These are phyloP conservation scores for Zoanthus gigantus DNA, from an alignment of 92 coral and sea anemone genomes.

Conservation along the genomic window DNA sequence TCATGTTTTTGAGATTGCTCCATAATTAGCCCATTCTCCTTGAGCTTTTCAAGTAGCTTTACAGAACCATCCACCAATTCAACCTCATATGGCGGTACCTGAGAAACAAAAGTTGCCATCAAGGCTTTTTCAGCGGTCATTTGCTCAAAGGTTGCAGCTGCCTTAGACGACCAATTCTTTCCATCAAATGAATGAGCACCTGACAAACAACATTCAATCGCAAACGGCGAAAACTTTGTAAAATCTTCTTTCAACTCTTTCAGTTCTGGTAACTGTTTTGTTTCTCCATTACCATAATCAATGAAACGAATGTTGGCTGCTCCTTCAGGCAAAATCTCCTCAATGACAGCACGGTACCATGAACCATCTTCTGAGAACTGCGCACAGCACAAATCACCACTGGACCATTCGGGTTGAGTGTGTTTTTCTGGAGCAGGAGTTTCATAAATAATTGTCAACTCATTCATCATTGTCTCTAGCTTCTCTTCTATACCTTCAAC, in stretches of 20 bases:
- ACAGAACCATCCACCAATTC: slow-evolving; percentile 43
- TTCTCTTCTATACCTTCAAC: slow-evolving; percentile 79
- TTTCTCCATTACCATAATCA: slow-evolving; percentile 92
- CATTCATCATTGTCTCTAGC: slow-evolving; percentile 74
- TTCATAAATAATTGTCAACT: slow-evolving; percentile 71
- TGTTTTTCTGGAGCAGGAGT: slow-evolving; percentile 49
- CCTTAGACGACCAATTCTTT: slow-evolving; percentile 48
- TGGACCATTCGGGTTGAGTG: slow-evolving; percentile 12
- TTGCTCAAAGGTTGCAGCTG: slow-evolving; percentile 59
- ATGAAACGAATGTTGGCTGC: slow-evolving; percentile 73
- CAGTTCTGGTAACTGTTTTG: slow-evolving; percentile 39
- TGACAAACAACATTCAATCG: slow-evolving; percentile 75
- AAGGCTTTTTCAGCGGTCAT: slow-evolving; percentile 69
- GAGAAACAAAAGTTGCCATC: slow-evolving; percentile 42
- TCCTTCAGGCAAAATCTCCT: slow-evolving; percentile 44
- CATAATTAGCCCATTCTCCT: slow-evolving; percentile 23
- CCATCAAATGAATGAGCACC: slow-evolving; percentile 55
- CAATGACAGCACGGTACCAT: slow-evolving; percentile 90
- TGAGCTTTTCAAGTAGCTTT: slow-evolving; percentile 59
- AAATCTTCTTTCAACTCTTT: slow-evolving; percentile 59
- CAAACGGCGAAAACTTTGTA: slow-evolving; percentile 68
- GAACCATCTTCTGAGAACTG: slow-evolving; percentile 79
- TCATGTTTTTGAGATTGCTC: slow-evolving; percentile 12
- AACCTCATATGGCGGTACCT: slow-evolving; percentile 57
- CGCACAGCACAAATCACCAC: slow-evolving; percentile 84